Evolutionary conservation across 2,888 invertebrate genomes (phyloP), one percentile per base, ranked within the genome.

Genomic region (Hypena proboscidalis): DNA sequence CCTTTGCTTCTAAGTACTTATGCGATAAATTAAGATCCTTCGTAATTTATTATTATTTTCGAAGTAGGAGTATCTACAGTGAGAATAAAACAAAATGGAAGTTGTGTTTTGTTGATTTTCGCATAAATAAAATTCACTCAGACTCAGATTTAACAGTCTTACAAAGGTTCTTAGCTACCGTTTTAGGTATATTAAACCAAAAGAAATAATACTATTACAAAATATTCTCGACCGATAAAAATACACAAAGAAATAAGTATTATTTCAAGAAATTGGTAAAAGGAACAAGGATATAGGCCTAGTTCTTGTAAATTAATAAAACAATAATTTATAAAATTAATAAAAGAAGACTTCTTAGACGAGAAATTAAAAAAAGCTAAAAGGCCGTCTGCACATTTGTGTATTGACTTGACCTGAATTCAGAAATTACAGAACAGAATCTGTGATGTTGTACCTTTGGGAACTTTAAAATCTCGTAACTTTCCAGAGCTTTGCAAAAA

Each of bases 251-350:
- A 4, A 29, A 41, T 11, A 19, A 8, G 9, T 31, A 29, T 10
- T 25, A n/a, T 19, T n/a, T 22, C 15, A 17, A 25, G 34, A 25
- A 19, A 25, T 25, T 34, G 34, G 10, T 3, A 10, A 17, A 25
- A 22, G 6, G 10, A 5, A 39, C 34, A n/a, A 32, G 15, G 45
- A 44, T 37, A 39, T 3, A 20, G 1, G 34, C 36, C 22, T 30
- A 41, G 33, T 43, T 29, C 14, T 34, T 41, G 30, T 34, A 39
- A 40, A 55, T 41, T 45, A 45, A 44, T 60, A 36, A 46, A 32
- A 57, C 43, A 43, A 60, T 45, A 56, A 46, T 31, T 21, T 45
- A 55, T 44, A 19, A n/a, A 42, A 47, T 45, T 34, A 58, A 39
- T 32, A 46, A 37, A 38, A 36, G 20, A 47, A 26, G 31, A n/a